Percentiles rank a stretch among this genome's conserved stretches.
These are phyloP conservation scores for Psilopogon haemacephalus DNA, from an alignment of 2,113 vertebrate species.

Conservation along the genomic window DNA sequence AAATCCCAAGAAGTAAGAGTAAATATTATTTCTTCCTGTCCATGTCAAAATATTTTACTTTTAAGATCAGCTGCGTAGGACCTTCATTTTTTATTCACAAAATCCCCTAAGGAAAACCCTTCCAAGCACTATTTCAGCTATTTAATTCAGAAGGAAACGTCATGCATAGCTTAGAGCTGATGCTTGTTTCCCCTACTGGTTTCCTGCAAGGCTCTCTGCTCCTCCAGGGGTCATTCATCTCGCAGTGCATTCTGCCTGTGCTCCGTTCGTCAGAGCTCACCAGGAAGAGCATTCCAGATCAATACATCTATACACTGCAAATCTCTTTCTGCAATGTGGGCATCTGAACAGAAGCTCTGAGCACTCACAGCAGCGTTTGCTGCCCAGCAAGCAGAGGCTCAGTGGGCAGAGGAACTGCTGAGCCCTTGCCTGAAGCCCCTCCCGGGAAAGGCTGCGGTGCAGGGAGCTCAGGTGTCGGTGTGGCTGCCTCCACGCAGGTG, in stretches of 20 bases:
- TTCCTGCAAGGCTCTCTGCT: constrained; percentile 25
- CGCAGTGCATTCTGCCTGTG: not conserved
- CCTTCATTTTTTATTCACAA: constrained; percentile 18
- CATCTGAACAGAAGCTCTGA: not conserved
- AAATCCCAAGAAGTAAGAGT: constrained; percentile 6
- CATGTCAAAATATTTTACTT: constrained; percentile 3
- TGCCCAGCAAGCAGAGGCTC: not conserved
- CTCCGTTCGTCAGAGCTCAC: not conserved
- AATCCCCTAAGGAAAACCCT: constrained; percentile 4
- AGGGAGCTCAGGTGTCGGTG: not conserved
- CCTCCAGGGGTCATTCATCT: not conserved
- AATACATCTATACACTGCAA: not conserved
- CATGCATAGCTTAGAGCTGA: constrained; percentile 49
- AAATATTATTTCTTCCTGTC: constrained; percentile 46
- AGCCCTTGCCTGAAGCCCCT: not conserved
- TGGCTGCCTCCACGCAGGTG: not conserved
- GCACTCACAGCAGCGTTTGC: not conserved
- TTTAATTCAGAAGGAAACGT: constrained; percentile 25
- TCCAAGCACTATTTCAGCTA: constrained; percentile 1
- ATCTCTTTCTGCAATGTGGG: not conserved
- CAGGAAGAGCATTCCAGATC: not conserved
- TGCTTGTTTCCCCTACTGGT: constrained; percentile 26
- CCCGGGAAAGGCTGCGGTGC: not conserved
- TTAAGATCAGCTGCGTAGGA: constrained; percentile 28
- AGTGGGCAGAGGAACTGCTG: not conserved